Base-by-base conservation (phyloP, 2,888 invertebrate genomes). In the Xestia xanthographa region DNA sequence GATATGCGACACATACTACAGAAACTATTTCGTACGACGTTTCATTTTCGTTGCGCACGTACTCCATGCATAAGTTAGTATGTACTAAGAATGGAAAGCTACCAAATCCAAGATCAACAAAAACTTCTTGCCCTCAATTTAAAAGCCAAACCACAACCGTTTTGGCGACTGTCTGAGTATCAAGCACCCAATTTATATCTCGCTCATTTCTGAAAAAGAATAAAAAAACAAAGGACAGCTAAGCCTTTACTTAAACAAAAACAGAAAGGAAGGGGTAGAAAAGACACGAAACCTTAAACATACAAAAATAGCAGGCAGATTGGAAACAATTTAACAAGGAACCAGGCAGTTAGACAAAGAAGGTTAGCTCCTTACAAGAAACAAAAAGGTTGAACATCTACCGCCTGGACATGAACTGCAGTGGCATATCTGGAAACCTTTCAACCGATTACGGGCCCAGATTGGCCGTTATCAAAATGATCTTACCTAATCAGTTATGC, bases 261-360 rank as follows among this genome's bases (percentile, higher is more conserved):
- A 56, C 56, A 56, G 68, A 78, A 78, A 63, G 41, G 29, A 73
- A 70, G 34, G 65, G 69, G 48, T 66, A 68, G 41, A 72, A 72
- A 77, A 83, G 68, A 77, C 11, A 29, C 2, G 41, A 62, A 71
- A 53, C n/a, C 58, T 65, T 68, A 60, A 82, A 72, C 41, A 83
- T 63, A 66, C 66, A 79, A 78, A 62, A 76, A 79, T 75, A 60
- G 22, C 65, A 38, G 68, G 65, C 45, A 72, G 77, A 83, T 83
- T 86, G 74, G 72, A 85, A 83, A 85, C 74, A 83, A 80, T 86
- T 83, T 77, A 78, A 80, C 63, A 45, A 38, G 41, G 20, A 56
- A 17, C 48, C 20, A 60, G 20, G 20, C 60, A 60, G 60, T 8
- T 20, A 34, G 17, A 1, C 20, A 1, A 20, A 67, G 68, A 66